Conservation (phyloP, 1,140 invertebrate species). For the Paramacrobiotus metropolitanus region DNA sequence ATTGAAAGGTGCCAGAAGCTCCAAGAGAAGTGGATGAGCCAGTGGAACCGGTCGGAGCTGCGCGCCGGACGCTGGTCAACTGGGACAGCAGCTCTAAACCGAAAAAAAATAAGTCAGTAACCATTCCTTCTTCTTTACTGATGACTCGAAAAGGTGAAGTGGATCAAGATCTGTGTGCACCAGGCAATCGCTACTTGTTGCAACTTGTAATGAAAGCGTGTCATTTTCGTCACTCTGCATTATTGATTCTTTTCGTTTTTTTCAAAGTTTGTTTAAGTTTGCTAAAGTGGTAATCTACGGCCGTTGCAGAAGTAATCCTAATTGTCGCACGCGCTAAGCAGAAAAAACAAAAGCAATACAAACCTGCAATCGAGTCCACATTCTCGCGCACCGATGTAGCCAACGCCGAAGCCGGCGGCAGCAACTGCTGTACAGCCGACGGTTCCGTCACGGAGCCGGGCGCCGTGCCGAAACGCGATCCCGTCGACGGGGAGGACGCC, state of each 20-base stretch:
- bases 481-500: not conserved
- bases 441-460: too few species aligned
- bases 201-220: not conserved
- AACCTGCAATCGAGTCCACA: not conserved
- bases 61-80: not conserved
- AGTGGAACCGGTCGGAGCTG: too few species aligned
- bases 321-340: too few species aligned
- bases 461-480: too few species aligned
- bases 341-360: too few species aligned
- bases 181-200: not conserved
- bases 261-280: too few species aligned
- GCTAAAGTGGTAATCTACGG: too few species aligned
- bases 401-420: not conserved
- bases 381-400: not conserved
- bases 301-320: too few species aligned
- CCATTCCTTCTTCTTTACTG: not conserved
- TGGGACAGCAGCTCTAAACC: conserved; percentile 2
- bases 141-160: not conserved
- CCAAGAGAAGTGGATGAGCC: too few species aligned
- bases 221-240: not conserved
- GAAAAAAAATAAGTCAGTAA: not conserved
- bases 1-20: too few species aligned
- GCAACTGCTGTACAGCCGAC: not conserved
- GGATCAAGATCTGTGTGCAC: not conserved
- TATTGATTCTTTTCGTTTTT: not conserved